Conservation (phyloP, 1,140 invertebrate genomes). For the Drosophila sturtevanti region DNA sequence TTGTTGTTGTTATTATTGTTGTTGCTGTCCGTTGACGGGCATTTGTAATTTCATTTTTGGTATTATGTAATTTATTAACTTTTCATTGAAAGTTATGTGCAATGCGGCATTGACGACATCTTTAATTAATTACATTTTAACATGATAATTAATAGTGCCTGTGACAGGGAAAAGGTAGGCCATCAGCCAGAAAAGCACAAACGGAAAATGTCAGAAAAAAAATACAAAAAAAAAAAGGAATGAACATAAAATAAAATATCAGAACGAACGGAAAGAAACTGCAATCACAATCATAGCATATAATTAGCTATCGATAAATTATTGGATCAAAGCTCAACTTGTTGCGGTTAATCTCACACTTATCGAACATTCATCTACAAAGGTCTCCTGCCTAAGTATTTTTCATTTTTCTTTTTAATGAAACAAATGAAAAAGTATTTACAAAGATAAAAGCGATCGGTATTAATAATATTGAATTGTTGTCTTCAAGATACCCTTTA, state of each 20-base stretch:
- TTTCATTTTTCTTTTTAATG: neutral
- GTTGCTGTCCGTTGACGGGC: conserved; percentile 63
- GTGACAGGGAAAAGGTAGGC: conserved; percentile 37
- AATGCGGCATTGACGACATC: conserved; percentile 67
- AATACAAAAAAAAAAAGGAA: neutral
- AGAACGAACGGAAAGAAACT: neutral
- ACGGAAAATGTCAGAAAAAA: neutral
- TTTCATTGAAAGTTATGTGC: conserved; percentile 81
- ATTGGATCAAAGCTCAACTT: neutral
- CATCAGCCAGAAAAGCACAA: neutral
- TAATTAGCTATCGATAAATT: conserved; percentile 3
- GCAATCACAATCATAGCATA: neutral
- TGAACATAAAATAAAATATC: too few species aligned
- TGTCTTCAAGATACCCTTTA: too few species aligned
- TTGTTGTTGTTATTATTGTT: conserved; percentile 28
- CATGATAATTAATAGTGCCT: conserved; percentile 78
- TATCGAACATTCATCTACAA: neutral
- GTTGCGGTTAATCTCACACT: neutral
- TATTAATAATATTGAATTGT: neutral
- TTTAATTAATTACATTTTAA: conserved; percentile 82
- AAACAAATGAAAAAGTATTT: neutral
- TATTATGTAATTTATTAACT: conserved; percentile 81
- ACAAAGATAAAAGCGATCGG: neutral
- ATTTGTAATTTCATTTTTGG: conserved; percentile 80
- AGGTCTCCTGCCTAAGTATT: too few species aligned